Evolutionary conservation across 2,888 invertebrate genomes (phyloP), one percentile per base, ranked within the genome.

Genomic region (Drosophila kanekoi): DNA sequence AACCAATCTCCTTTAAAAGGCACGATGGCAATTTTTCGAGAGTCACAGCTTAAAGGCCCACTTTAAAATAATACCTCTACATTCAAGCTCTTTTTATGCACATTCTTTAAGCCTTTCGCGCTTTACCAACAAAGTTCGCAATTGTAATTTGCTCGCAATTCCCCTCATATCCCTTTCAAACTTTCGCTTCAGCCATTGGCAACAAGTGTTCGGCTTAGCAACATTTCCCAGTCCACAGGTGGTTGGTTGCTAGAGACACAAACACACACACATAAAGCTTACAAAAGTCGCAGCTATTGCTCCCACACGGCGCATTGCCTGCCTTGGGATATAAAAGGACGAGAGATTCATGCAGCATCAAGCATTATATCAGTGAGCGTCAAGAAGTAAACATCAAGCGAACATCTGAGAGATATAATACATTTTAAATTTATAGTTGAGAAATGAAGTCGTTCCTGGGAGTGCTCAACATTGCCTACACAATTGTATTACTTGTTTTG

Each of bases 281-380:
- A 65, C 28, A 37, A 40, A 18, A 66, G 47, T 33, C 23, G 23
- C 28, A 58, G 47, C 62, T 71, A 65, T 53, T 37, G 37, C 9
- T n/a, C n/a, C 11, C 8, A 32, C 33, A 35, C 43, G 14, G 9
- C 35, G 35, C 35, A 32, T 41, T 53, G 14, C 14, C 14, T 2
- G 18, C 40, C 75, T 65, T 72, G 69, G 71, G 79, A 74, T 91
- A 91, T 91, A 92, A 91, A 91, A 92, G 91, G 89, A 87, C 86
- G 66, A 64, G 78, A 44, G 61, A 71, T 72, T 72, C 56, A 70
- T 51, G 72, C 81, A 79, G 78, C 70, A 89, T 68, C 87, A 89
- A 78, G 79, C 91, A 91, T 77, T 90, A 79, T 72, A 77, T 73
- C 81, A 72, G 72, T 77, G 73, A 68, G 75, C 84, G 82, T 82